Evolutionary conservation across 2,797 vertebrate genomes (phyloP).

Genomic region (Pangasius macronema): DNA sequence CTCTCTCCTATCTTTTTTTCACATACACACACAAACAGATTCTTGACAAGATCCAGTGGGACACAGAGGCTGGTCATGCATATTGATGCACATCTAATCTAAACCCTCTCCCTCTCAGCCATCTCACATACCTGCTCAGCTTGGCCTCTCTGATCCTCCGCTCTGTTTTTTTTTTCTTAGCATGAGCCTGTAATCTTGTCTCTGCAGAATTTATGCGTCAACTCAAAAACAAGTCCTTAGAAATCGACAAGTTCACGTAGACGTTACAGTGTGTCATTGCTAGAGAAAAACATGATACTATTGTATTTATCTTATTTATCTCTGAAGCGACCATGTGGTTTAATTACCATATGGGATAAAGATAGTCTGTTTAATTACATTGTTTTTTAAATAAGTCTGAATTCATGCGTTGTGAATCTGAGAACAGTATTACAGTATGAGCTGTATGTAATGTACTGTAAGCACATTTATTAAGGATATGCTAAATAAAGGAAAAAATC

Average conservation of each 20-base stretch:
- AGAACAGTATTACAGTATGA: background rate
- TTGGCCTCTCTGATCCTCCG: constrained; percentile 9
- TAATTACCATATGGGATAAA: background rate
- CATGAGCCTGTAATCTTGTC: constrained; percentile 8
- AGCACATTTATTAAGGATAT: background rate
- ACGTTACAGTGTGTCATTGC: background rate
- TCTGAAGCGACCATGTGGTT: background rate
- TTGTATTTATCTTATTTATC: background rate
- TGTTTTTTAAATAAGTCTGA: background rate
- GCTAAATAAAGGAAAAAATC: background rate
- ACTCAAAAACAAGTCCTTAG: constrained; percentile 24
- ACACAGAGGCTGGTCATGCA: constrained; percentile 37
- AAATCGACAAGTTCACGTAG: background rate
- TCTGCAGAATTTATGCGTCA: constrained; percentile 23
- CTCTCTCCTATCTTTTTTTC: constrained; percentile 4
- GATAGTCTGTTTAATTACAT: too few species aligned
- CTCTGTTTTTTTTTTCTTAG: constrained; percentile 2
- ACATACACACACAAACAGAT: constrained; percentile 33
- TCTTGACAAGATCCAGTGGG: constrained; percentile 46
- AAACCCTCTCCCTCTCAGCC: constrained; percentile 26
- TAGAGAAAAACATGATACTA: background rate
- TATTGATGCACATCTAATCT: constrained; percentile 38
- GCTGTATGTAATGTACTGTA: background rate
- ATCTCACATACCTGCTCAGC: constrained; percentile 23
- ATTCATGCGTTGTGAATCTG: background rate